Evolutionary conservation across 2,888 invertebrate species (phyloP).

Genomic region (Sphaerophoria taeniata): DNA sequence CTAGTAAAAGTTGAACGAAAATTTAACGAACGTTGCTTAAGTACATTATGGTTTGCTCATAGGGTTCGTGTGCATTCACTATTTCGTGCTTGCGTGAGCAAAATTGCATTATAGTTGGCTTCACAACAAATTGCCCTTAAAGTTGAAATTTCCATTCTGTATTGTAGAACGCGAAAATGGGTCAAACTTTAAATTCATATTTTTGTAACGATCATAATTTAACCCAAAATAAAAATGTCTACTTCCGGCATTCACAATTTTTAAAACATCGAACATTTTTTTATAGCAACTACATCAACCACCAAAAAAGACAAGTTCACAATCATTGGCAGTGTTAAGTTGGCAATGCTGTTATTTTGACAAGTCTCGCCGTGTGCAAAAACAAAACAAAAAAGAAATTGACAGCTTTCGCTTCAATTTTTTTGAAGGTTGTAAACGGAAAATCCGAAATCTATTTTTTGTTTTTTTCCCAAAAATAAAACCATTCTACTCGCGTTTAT

Average conservation of each 20-base stretch:
- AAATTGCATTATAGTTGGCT: too few species aligned
- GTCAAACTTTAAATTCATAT: too few species aligned
- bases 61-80: too few species aligned
- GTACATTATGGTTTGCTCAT: too few species aligned
- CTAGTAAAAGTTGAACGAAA: too few species aligned
- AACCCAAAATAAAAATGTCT: neutral
- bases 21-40: too few species aligned
- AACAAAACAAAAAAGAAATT: slow-evolving; percentile 40
- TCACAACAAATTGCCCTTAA: too few species aligned
- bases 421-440: slow-evolving; percentile 26
- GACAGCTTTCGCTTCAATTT: slow-evolving; percentile 40
- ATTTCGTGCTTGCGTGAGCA: too few species aligned
- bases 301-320: neutral
- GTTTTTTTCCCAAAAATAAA: slow-evolving; percentile 58
- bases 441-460: slow-evolving; percentile 27
- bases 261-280: neutral
- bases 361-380: slow-evolving; percentile 36
- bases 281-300: neutral
- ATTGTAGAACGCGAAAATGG: too few species aligned
- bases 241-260: neutral
- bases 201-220: too few species aligned
- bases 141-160: too few species aligned
- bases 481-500: slow-evolving; percentile 48
- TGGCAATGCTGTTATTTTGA: slow-evolving; percentile 40
- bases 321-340: slow-evolving; percentile 15